These are phyloP conservation scores for Drosophila atroscutellata DNA, from an alignment of 2,888 invertebrate genomes.

Conservation along the genomic window DNA sequence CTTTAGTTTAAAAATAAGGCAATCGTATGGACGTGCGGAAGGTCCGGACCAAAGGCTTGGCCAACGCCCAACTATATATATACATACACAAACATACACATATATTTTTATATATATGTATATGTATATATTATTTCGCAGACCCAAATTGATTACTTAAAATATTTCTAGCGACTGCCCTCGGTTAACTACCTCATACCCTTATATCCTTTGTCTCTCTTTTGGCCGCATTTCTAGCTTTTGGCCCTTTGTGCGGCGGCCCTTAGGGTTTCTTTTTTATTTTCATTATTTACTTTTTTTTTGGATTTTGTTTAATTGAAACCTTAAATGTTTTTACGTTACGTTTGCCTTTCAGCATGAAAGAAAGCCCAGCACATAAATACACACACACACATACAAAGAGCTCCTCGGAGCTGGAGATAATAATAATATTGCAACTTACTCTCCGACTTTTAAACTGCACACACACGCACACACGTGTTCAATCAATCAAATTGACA, in stretches of 20 bases:
- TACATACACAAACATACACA: constrained; percentile 10
- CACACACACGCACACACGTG: constrained; percentile 4
- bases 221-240: constrained; percentile 19
- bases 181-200: constrained; percentile 2
- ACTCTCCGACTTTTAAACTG: constrained; percentile 13
- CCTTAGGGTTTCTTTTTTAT: constrained; percentile 38
- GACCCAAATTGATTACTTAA: constrained; percentile 71
- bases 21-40: constrained; percentile 32
- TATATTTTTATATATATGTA: constrained; percentile 3
- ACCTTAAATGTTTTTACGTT: constrained; percentile 77
- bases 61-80: constrained; percentile 22
- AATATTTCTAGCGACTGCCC: constrained; percentile 50
- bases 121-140: constrained; percentile 33
- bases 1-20: constrained; percentile 21
- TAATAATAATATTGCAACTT: constrained; percentile 36
- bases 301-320: constrained; percentile 75
- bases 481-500: constrained; percentile 67
- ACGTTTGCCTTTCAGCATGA: constrained; percentile 46
- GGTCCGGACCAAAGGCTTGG: constrained; percentile 43
- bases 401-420: constrained; percentile 3
- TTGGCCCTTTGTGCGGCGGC: constrained; percentile 31
- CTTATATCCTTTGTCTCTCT: constrained; percentile 2
- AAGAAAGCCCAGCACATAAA: constrained; percentile 35
- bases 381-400: constrained; percentile 1
- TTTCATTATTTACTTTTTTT: constrained; percentile 20